Base-by-base conservation (phyloP, 2,888 invertebrate genomes). In the Drosophila antonietae region DNA sequence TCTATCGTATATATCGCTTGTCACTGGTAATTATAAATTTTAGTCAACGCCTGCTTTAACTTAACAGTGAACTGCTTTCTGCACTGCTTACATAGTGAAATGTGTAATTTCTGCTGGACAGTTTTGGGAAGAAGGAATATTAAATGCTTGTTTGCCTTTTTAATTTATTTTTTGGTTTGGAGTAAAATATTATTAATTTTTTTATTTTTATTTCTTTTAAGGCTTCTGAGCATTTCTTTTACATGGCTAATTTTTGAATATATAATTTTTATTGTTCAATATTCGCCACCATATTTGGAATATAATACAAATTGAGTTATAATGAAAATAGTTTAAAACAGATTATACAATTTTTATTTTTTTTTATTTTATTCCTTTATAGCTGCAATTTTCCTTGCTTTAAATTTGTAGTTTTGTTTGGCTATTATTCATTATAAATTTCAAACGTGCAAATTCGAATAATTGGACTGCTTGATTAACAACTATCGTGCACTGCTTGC, bases 401-500 rank as follows among this genome's bases (percentile, higher is more conserved):
- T 8, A 6, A 2, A 12, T 4, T 28, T 28, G 4, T 5, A 2
- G 2, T 8, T 15, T 47, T 8, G 4, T 8, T 28, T 33, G 18
- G 3, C 0, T 7, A 12, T 18, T 7, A 12, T 18, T 14, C 12
- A 12, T 18, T 33, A 12, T 3, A 1, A 20, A 15, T 14, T 35
- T 33, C 2, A n/a, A 33, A n/a, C 5, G 14, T 14, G 23, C n/a
- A 37, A 43, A 58, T 59, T 53, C 12, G 35, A 53, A 37, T 12
- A 3, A 1, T 15, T 10, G 3, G 15, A 63, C 65, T 65, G 65
- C 52, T 60, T 65, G 18, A 0, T 20, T 3, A 28, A 15, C 14
- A 14, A 7, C 15, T 49, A 0, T 0, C 3, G 15, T 14, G 8
- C n/a, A 52, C 72, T 72, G 73, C 72, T 73, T 72, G 10, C 28